A percentile compares a stretch with the other conserved stretches of the same genome.
These are phyloP conservation scores for Noctua janthina DNA, from an alignment of 2,888 invertebrate genomes.

Conservation along the genomic window DNA sequence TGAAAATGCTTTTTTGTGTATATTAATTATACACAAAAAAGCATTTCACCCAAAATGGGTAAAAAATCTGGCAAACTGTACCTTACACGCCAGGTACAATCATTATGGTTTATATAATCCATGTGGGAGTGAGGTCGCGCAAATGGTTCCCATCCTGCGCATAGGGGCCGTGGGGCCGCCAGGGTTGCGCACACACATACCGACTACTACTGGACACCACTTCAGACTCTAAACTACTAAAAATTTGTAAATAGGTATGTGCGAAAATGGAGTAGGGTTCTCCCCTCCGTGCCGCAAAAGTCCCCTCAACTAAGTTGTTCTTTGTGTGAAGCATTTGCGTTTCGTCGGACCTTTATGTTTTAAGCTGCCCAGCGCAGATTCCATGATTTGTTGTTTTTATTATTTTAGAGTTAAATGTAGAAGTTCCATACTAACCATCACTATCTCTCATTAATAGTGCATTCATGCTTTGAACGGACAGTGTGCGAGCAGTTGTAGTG, in stretches of 20 bases:
- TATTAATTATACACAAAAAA: no score
- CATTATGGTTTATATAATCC: conserved; percentile 39
- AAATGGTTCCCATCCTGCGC: conserved; percentile 72
- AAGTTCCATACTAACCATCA: not conserved
- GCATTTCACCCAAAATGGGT: not conserved
- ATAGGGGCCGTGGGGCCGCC: conserved; percentile 52
- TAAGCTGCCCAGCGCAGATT: not conserved
- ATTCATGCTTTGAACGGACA: not conserved
- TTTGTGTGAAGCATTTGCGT: not conserved
- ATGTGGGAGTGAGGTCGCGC: conserved; percentile 69
- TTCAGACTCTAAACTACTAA: not conserved
- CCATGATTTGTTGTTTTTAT: not conserved
- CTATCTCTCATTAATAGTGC: not conserved
- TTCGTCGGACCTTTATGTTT: not conserved
- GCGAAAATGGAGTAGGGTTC: not conserved
- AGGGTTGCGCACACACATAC: conserved; percentile 27
- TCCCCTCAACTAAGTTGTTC: not conserved
- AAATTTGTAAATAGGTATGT: not conserved
- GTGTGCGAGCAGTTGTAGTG: not conserved
- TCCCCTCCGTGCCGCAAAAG: not conserved
- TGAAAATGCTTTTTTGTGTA: not conserved
- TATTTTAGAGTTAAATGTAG: not conserved
- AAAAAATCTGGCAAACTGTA: conserved; percentile 1
- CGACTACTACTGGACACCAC: not conserved
- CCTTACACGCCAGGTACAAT: conserved; percentile 35